Base-by-base conservation (phyloP, 2,113 vertebrate genomes). In the Colinus virginianus region DNA sequence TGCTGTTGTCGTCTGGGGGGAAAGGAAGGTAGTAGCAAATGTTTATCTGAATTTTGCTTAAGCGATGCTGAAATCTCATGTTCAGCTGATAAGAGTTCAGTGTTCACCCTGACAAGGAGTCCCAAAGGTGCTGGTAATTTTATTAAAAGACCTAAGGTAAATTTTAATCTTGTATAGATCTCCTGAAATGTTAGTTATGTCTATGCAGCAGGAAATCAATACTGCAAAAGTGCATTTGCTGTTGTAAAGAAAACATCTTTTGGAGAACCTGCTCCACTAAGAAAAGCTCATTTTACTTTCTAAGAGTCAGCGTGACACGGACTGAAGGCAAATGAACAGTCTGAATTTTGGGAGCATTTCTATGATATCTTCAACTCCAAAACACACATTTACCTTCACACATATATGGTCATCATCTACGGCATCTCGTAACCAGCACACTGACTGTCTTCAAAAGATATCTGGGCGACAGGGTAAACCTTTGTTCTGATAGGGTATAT, bases 161-260 rank as follows among this genome's bases (percentile, higher is more conserved):
- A 96, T 97, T 97, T 93, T 91, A 96, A 95, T 96, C 93, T 74
- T 46, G 62, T 93, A 96, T 95, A 82, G 95, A 97, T 97, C 95
- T 87, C 78, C 93, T 94, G 75, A 93, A 96, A 84, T 74, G 91
- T 93, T 93, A 94, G 89, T 92, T 97, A 92, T 82, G 76, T 90
- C 83, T 84, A 90, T 90, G 70, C 85, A 93, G 83, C 61, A 91
- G 66, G 83, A 95, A 95, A 97, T 97, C 95, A 92, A 96, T 97
- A 95, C 70, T 71, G 83, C 84, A 87, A 87, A 94, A 95, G 90
- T 89, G 78, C 87, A 83, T 93, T 89, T 86, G 51, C 68, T n/a
- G 40, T 64, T 92, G 62, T 62, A 61, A 80, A 72, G 68, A 84
- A 78, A 92, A 69, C 34, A 48, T 75, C 62, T 94, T 95, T 76